Percentiles rank a stretch among this genome's conserved stretches.
Conservation (phyloP, 2,888 invertebrate genomes). For the Melinaea menophilus region DNA sequence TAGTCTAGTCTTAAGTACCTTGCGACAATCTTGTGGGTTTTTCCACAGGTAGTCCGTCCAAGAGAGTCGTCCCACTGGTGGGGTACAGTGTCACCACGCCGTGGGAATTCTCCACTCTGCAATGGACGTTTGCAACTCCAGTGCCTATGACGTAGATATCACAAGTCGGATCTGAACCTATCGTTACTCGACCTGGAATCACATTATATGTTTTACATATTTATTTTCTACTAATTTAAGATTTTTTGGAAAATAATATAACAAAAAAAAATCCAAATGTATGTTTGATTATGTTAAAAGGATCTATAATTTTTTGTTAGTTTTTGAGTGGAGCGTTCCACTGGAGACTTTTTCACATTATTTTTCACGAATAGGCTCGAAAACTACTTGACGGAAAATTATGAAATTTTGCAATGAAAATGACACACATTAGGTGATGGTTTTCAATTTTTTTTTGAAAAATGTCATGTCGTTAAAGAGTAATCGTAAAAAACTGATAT, state of each 20-base stretch:
- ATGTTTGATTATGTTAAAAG: no score
- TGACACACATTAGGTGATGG: no score
- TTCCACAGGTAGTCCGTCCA: conserved; percentile 85
- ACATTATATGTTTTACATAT: neutral
- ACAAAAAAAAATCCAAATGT: neutral
- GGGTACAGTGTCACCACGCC: conserved; percentile 92
- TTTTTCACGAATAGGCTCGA: no score
- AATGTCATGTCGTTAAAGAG: no score
- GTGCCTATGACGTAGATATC: conserved; percentile 92
- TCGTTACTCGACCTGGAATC: conserved; percentile 86
- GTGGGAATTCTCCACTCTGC: conserved; percentile 90
- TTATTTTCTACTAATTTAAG: neutral
- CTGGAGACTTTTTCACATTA: no score
- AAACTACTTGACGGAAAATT: no score
- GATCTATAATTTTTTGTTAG: no score
- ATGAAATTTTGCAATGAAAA: no score
- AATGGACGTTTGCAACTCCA: conserved; percentile 90
- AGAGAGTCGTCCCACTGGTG: conserved; percentile 81
- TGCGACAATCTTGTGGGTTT: conserved; percentile 87
- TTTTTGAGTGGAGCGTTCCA: no score
- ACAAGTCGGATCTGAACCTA: conserved; percentile 87
- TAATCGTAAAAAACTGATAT: no score
- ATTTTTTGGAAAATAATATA: neutral
- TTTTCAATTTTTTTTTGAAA: no score
- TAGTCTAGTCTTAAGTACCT: conserved; percentile 74